These are phyloP conservation scores for Lophius piscatorius DNA, from an alignment of 2,113 vertebrate species.

Conservation along the genomic window DNA sequence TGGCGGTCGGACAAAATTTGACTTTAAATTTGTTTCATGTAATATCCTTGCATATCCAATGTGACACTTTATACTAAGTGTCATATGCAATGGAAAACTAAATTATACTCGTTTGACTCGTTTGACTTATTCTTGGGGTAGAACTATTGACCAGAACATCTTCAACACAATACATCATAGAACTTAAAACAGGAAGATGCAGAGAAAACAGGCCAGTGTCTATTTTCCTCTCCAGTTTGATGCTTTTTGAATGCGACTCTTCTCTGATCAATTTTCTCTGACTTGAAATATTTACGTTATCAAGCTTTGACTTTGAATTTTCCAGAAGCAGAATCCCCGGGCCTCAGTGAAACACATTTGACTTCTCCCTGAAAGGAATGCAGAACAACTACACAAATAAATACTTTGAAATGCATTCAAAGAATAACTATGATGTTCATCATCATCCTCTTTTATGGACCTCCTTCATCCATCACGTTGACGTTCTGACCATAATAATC, in stretches of 20 bases:
- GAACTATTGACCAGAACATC: not conserved
- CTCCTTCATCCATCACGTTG: no score
- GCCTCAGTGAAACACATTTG: conserved; percentile 13
- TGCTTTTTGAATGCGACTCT: conserved; percentile 37
- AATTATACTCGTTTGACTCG: not conserved
- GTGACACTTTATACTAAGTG: no score
- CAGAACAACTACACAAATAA: no score
- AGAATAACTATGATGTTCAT: conserved; percentile 8
- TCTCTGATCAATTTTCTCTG: conserved; percentile 15
- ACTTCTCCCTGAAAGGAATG: conserved; percentile 4
- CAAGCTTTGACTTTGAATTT: conserved; percentile 36
- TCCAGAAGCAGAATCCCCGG: conserved; percentile 12
- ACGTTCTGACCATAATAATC: not conserved
- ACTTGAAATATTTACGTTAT: conserved; percentile 31
- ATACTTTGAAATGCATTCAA: no score
- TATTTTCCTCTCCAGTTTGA: conserved; percentile 5
- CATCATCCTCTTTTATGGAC: no score
- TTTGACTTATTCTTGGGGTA: not conserved
- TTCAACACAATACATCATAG: no score
- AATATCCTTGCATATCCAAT: no score
- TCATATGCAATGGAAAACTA: no score
- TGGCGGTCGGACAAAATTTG: no score
- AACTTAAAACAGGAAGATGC: not conserved
- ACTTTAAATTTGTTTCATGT: no score
- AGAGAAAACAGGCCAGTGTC: not conserved